These are phyloP conservation scores for Tetanocera ferruginea DNA, from an alignment of 2,888 invertebrate species.

Conservation along the genomic window DNA sequence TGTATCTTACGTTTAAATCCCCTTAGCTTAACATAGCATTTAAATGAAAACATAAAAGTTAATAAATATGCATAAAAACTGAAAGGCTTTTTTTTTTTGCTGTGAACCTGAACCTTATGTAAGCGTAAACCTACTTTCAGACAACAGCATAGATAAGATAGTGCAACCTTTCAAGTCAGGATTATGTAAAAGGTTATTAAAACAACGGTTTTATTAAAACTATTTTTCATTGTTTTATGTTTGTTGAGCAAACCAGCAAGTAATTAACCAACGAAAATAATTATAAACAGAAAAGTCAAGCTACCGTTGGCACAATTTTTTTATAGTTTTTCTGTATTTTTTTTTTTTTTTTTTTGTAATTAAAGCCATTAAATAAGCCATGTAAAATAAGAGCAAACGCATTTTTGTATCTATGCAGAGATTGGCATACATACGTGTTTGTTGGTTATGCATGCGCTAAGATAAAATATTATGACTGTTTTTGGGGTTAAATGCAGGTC, in stretches of 20 bases:
- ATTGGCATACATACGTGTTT: background rate
- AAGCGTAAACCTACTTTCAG: slow-evolving; percentile 13
- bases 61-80: too few species aligned
- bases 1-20: background rate
- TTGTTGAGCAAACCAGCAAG: background rate
- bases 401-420: background rate
- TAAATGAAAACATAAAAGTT: background rate
- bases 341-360: background rate
- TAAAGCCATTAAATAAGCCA: slow-evolving; percentile 1
- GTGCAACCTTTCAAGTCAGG: slow-evolving; percentile 25
- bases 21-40: background rate
- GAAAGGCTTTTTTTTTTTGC: too few species aligned
- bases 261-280: background rate
- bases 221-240: background rate
- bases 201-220: slow-evolving; percentile 16
- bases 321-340: too few species aligned
- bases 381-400: slow-evolving; percentile 12
- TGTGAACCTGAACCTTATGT: too few species aligned
- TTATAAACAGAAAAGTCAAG: background rate
- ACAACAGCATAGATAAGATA: background rate
- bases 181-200: slow-evolving; percentile 29
- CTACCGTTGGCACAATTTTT: slow-evolving; percentile 3
- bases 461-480: background rate
- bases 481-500: background rate
- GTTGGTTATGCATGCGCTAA: slow-evolving; percentile 9